These are phyloP conservation scores for Phyllotis vaccarum DNA, from an alignment of 2,797 vertebrate genomes.

Conservation along the genomic window DNA sequence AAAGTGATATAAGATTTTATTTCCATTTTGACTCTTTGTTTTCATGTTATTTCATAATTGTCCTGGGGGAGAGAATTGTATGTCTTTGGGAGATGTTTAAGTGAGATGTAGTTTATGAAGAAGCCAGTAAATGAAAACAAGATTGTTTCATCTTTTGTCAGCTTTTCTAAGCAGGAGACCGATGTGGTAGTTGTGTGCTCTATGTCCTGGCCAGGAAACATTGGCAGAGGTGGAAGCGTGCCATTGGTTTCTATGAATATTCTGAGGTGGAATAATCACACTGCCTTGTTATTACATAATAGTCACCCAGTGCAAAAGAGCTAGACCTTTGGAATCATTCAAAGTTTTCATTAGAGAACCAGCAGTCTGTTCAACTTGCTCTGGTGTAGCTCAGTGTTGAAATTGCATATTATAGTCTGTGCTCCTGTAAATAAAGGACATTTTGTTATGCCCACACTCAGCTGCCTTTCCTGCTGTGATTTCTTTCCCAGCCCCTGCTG, in stretches of 20 bases:
- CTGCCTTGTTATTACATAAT: constrained; percentile 77
- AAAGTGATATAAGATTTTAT: constrained; percentile 81
- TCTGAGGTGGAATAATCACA: constrained; percentile 71
- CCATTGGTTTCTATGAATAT: constrained; percentile 73
- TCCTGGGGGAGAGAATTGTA: constrained; percentile 60
- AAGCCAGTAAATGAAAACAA: constrained; percentile 71
- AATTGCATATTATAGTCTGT: constrained; percentile 80
- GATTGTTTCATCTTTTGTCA: constrained; percentile 72
- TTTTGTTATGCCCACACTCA: constrained; percentile 77
- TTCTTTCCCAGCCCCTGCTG: constrained; percentile 79
- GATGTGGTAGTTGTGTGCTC: constrained; percentile 71
- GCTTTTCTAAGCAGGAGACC: constrained; percentile 70
- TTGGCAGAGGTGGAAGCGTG: constrained; percentile 66
- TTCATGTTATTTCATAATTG: constrained; percentile 80
- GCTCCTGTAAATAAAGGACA: constrained; percentile 81
- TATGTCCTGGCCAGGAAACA: constrained; percentile 65
- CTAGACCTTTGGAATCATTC: constrained; percentile 79
- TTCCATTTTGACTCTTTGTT: constrained; percentile 83
- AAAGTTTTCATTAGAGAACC: constrained; percentile 81
- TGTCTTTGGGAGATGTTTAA: constrained; percentile 60
- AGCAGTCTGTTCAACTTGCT: constrained; percentile 77
- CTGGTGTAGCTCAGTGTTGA: constrained; percentile 66
- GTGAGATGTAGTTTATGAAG: constrained; percentile 75
- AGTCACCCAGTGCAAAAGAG: constrained; percentile 77
- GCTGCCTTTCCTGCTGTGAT: constrained; percentile 74